phyloP scores from a whole-genome alignment of 53 echinoderm and acorn worm species.

The Holothuria scabra region DNA sequence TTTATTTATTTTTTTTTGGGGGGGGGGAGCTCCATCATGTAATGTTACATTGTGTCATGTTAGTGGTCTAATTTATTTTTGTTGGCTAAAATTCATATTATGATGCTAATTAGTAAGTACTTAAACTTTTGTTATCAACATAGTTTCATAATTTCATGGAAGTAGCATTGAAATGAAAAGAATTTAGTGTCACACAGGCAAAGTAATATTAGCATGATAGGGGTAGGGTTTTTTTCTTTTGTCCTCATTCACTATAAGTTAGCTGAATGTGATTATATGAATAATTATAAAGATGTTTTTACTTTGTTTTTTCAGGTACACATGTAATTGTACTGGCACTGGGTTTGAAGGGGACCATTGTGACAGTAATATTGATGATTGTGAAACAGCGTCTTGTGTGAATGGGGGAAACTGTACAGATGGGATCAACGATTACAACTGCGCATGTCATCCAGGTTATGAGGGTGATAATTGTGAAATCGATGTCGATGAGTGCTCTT shows the following conservation, averaged over 20 bases:
- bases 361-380: conserved; percentile 68
- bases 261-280: not conserved
- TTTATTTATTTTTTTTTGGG: no score
- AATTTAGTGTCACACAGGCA: no score
- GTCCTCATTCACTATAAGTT: not conserved
- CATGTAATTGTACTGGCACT: conserved; percentile 65
- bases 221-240: no score
- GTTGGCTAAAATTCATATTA: no score
- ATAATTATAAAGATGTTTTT: not conserved
- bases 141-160: no score
- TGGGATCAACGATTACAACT: conserved; percentile 60
- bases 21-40: no score
- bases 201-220: no score
- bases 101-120: no score
- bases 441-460: conserved; percentile 56
- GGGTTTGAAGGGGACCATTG: conserved; percentile 74
- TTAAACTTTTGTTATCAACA: no score
- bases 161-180: no score
- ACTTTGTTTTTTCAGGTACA: conserved; percentile 43
- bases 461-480: conserved; percentile 63
- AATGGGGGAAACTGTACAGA: conserved; percentile 68
- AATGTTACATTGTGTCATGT: no score
- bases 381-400: conserved; percentile 63
- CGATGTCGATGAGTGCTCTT: conserved; percentile 70
- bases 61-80: no score